Evolutionary conservation across 2,888 invertebrate species (phyloP), one percentile per base, ranked within the genome.

Genomic region (Lymantria monacha): DNA sequence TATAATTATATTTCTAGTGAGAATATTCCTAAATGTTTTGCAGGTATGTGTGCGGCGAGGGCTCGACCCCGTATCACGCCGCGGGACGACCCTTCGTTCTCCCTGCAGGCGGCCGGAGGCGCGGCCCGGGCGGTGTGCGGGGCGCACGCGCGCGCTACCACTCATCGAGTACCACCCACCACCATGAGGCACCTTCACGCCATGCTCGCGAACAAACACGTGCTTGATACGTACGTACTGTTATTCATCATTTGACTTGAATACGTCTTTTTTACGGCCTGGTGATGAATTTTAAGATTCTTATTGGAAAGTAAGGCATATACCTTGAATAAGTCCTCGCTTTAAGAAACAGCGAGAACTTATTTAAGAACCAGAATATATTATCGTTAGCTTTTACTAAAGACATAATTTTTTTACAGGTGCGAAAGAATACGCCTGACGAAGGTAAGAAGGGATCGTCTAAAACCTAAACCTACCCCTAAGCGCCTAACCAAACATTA

Each of bases 21-120:
- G 22, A 22, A 22, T 22, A 22, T 22, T 22, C 5, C 22, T 38
- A 14, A 14, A 7, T 41, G 9, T 41, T 14, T 14, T 7, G 3
- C 41, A 41, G 93, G 93, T 22, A 92, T 95, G 55, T 95, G 95
- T 71, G 93, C 96, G 0, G 83, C 85, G 11, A 91, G 90, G 7
- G 93, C 95, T 0, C 83, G 85, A 1, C 94, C 95, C 0, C 92
- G 93, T 40, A 70, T 96, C 0, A 76, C 79, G 7, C 94, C 95
- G 0, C 88, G 91, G 31, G 94, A 95, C 83, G 93, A 95, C 81
- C 85, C 93, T 1, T 90, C 93, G 14, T 96, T 96, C 80, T 92
- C 93, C 9, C 41, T 41, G 5, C 7, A 7, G 66, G 67, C 72
- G 12, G 51, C 54, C 44, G 60, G 58, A n/a, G 45, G 59, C 13